phyloP scores from a whole-genome alignment of 2,888 invertebrate species.

The Apocheima hispidaria region DNA sequence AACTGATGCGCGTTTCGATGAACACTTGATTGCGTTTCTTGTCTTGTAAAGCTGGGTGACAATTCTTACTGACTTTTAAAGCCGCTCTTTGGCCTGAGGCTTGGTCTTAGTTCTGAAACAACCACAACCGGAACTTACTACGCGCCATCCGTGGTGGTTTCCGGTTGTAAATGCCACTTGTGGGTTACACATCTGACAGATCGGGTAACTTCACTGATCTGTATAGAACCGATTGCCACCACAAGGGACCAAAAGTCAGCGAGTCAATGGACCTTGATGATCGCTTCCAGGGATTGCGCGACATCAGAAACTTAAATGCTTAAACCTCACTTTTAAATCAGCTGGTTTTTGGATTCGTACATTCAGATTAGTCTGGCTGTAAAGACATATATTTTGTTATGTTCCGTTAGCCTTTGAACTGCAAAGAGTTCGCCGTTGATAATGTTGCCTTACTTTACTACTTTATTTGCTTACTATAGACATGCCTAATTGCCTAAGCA shows the following conservation, averaged over 20 bases:
- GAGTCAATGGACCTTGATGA: slow-evolving; percentile 36
- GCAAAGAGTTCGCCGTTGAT: background rate
- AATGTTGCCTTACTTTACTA: background rate
- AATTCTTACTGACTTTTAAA: background rate
- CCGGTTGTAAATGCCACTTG: background rate
- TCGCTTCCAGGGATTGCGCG: slow-evolving; percentile 49
- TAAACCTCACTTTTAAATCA: slow-evolving; percentile 10
- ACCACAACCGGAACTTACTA: no score
- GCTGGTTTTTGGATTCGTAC: slow-evolving; percentile 27
- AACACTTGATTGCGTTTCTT: background rate
- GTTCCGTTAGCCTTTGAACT: background rate
- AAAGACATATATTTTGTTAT: background rate
- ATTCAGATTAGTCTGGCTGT: slow-evolving; percentile 25
- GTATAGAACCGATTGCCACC: background rate
- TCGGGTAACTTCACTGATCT: background rate
- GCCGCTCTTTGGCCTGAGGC: background rate
- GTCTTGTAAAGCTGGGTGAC: background rate
- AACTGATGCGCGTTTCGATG: background rate
- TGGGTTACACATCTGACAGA: background rate
- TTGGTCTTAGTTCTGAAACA: no score
- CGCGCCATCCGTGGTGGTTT: no score
- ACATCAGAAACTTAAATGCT: slow-evolving; percentile 37
- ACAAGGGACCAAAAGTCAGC: background rate
- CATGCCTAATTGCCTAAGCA: background rate
- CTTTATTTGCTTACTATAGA: background rate